Evolutionary conservation across 2,797 vertebrate genomes (phyloP), one percentile per base, ranked within the genome.

Genomic region (Falco rusticolus): DNA sequence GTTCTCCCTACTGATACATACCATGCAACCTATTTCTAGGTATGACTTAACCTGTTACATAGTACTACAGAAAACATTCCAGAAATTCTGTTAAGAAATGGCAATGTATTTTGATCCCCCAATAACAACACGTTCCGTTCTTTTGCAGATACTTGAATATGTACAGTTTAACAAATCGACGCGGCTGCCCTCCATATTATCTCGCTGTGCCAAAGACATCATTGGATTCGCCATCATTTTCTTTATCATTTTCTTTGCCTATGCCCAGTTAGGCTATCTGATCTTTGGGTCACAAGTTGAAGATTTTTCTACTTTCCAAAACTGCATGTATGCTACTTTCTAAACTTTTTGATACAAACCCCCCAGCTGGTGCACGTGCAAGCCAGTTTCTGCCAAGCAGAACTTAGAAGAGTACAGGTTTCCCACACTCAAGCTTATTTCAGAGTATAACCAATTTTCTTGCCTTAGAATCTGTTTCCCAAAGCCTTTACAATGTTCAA

Each of bases 231-330:
- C 97, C 68, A 54, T 98, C 83, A 98, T 98, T 96, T 98, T 98
- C 96, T 98, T 98, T 84, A 98, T 97, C 34, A 88, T 98, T 93
- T 98, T 98, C 95, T 97, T 98, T 84, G 97, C 98, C 77, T 98
- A 98, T 1, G 98, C 98, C 43, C 98, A 98, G 92, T 89, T 98
- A 65, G 97, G 97, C 63, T 98, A 97, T 70, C 96, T 98, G 80
- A 87, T 97, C 87, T 98, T 98, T 10, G 97, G 98, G 75, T 96
- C 97, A 4, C 97, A 98, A 78, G 97, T 97, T 87, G 95, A 98
- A 11, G 96, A 97, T 29, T 98, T 98, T 93, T 98, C 98, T 68
- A 97, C 97, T 76, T 97, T 98, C 79, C 96, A 93, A 85, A 98
- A 98, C 92, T 97, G 98, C 97, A 94, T 98, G 98, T 98, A 98